Evolutionary conservation across 1,140 invertebrate species (phyloP).

Genomic region (Ooceraea biroi): DNA sequence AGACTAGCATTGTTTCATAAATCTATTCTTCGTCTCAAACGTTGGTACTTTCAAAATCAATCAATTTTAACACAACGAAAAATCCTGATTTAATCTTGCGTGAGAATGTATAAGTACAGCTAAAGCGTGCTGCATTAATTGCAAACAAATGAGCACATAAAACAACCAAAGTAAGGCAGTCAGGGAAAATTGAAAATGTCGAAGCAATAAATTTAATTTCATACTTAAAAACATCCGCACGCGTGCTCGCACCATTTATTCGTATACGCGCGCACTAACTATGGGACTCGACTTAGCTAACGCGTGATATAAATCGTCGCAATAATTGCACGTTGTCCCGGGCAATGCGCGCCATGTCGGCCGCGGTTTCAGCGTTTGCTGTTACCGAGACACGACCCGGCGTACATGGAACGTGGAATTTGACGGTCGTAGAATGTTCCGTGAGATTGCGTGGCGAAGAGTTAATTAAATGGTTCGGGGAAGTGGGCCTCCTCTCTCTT

Average conservation of each 20-base stretch:
- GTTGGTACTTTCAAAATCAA: not conserved
- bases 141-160: not conserved
- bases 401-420: conserved; percentile 52
- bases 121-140: not conserved
- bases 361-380: not conserved
- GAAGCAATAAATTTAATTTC: not conserved
- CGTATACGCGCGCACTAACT: conserved; percentile 3
- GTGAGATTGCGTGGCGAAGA: conserved; percentile 65
- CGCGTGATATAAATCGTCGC: conserved; percentile 24
- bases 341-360: not conserved
- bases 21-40: no score
- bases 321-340: conserved; percentile 26
- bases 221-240: not conserved
- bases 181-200: not conserved
- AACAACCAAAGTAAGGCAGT: no score
- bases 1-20: not conserved
- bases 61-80: not conserved
- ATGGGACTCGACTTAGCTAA: not conserved
- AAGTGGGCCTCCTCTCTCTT: conserved; percentile 51
- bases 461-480: conserved; percentile 74
- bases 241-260: not conserved
- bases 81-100: not conserved
- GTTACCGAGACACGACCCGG: conserved; percentile 3
- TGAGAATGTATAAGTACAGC: not conserved
- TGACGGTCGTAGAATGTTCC: conserved; percentile 51